A percentile compares a stretch with the other conserved stretches of the same genome.
phyloP scores from a whole-genome alignment of 2,113 vertebrate genomes.

The Plecturocebus donacophilus region DNA sequence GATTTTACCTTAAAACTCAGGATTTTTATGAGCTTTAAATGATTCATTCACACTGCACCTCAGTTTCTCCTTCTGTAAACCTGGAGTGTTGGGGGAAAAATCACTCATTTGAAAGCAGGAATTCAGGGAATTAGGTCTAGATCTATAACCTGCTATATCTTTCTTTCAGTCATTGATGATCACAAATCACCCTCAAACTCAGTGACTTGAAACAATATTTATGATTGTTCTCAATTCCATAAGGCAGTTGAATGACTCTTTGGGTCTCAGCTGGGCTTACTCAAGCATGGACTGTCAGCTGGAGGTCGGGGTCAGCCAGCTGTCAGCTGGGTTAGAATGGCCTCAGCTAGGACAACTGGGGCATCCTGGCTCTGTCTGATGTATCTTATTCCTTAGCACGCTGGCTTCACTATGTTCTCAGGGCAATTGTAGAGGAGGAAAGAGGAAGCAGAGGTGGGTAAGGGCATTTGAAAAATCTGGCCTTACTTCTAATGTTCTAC shows the following conservation, averaged over 20 bases:
- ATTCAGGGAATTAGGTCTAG: background rate
- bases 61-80: background rate
- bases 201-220: background rate
- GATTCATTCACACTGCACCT: background rate
- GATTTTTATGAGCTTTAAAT: background rate
- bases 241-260: background rate
- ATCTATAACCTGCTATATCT: background rate
- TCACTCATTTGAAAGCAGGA: background rate
- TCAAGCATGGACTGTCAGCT: background rate
- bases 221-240: background rate
- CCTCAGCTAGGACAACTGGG: background rate
- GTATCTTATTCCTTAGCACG: accelerated
- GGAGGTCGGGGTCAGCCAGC: background rate
- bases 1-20: background rate
- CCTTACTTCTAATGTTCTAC: background rate
- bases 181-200: background rate
- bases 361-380: background rate
- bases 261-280: background rate
- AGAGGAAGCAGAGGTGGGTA: background rate
- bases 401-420: background rate
- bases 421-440: background rate
- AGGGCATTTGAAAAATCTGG: background rate
- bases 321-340: background rate
- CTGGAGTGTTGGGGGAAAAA: background rate
- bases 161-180: background rate